Conservation (phyloP, 2,888 invertebrate genomes). For the Amiota communis region DNA sequence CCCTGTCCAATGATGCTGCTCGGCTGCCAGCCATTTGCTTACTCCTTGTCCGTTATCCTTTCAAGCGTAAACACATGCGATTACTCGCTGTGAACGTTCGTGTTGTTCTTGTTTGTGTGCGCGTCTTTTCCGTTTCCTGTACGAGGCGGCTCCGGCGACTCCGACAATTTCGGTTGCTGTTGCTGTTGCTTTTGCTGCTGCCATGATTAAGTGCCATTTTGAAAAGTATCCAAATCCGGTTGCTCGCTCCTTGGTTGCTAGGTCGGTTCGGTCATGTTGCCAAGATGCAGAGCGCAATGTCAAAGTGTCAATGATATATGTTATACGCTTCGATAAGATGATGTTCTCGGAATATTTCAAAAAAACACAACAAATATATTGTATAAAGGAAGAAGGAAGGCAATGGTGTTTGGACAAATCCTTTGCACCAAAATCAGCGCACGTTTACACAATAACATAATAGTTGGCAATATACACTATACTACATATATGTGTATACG, state of each 20-base stretch:
- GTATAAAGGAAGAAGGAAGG: not conserved
- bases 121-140: slow-evolving; percentile 69
- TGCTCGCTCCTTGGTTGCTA: slow-evolving; percentile 55
- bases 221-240: slow-evolving; percentile 73
- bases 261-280: slow-evolving; percentile 32
- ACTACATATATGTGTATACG: not conserved
- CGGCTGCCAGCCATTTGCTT: slow-evolving; percentile 14
- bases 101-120: slow-evolving; percentile 43
- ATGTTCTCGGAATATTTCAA: slow-evolving; percentile 31
- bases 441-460: slow-evolving; percentile 67
- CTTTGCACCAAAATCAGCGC: slow-evolving; percentile 58
- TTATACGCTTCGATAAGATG: slow-evolving; percentile 66
- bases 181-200: slow-evolving; percentile 53
- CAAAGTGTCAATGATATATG: slow-evolving; percentile 71
- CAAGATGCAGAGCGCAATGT: slow-evolving; percentile 51
- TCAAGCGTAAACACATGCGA: slow-evolving; percentile 72
- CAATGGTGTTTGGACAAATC: slow-evolving; percentile 56
- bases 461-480: slow-evolving; percentile 64
- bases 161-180: slow-evolving; percentile 18
- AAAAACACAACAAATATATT: not conserved
- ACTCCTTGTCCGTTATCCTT: slow-evolving; percentile 62
- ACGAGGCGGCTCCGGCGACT: slow-evolving; percentile 37
- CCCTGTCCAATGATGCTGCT: not conserved
- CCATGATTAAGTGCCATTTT: slow-evolving; percentile 73
- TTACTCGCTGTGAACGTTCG: slow-evolving; percentile 57